Evolutionary conservation across 1,140 invertebrate genomes (phyloP).

Genomic region (Muscidifurax raptorellus): DNA sequence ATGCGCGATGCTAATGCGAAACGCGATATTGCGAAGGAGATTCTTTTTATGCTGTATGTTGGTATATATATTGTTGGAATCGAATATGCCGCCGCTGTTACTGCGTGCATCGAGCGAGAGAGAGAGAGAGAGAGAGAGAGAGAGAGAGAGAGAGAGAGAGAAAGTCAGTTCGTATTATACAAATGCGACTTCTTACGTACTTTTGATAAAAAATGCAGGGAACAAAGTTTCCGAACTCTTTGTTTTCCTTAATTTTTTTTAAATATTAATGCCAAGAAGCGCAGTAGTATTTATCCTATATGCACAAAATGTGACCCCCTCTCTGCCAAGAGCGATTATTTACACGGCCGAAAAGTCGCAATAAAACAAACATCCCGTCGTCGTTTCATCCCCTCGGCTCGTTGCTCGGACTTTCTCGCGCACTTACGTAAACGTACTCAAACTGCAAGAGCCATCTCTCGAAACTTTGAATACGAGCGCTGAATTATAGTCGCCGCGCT

Average conservation of each 20-base stretch:
- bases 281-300: too few relatives aligned
- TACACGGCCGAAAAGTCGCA: neutral
- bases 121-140: too few relatives aligned
- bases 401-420: neutral
- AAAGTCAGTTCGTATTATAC: neutral
- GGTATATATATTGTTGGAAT: slow-evolving; percentile 21
- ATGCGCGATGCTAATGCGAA: slow-evolving; percentile 20
- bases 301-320: neutral
- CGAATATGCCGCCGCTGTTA: neutral
- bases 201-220: neutral
- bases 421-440: neutral
- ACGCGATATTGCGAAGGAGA: slow-evolving; percentile 18
- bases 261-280: neutral
- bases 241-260: neutral
- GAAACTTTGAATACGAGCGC: slow-evolving; percentile 1
- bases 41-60: slow-evolving; percentile 8
- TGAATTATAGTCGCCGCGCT: neutral
- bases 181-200: slow-evolving; percentile 21
- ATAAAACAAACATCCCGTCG: neutral
- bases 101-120: too few relatives aligned
- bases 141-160: too few relatives aligned
- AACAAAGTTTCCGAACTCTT: neutral
- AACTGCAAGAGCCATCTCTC: slow-evolving; percentile 1
- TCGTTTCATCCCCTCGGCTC: neutral
- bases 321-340: neutral